These are phyloP conservation scores for Smithornis capensis DNA, from an alignment of 2,113 vertebrate species.

Conservation along the genomic window DNA sequence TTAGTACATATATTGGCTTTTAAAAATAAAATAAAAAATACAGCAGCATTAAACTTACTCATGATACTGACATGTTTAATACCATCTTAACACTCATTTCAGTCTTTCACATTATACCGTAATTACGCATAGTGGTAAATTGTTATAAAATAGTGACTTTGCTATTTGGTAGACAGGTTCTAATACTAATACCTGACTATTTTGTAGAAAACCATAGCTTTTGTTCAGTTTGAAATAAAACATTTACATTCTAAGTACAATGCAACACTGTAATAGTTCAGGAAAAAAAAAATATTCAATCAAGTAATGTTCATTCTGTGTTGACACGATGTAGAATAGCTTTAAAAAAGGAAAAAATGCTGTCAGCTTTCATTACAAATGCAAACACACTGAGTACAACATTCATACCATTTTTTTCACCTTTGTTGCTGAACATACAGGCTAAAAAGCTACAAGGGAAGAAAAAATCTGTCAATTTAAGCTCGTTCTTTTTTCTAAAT, in stretches of 20 bases:
- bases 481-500: conserved; percentile 12
- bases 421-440: conserved; percentile 70
- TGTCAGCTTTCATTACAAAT: conserved; percentile 59
- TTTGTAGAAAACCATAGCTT: conserved; percentile 65
- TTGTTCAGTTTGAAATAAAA: conserved; percentile 61
- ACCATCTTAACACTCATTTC: conserved; percentile 70
- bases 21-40: conserved; percentile 73
- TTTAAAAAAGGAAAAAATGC: conserved; percentile 64
- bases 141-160: conserved; percentile 72
- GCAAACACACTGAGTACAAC: conserved; percentile 69
- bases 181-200: conserved; percentile 70
- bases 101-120: conserved; percentile 80
- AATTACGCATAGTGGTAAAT: conserved; percentile 73
- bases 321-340: conserved; percentile 59
- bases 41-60: conserved; percentile 85
- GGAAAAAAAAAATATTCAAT: conserved; percentile 49
- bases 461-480: conserved; percentile 43
- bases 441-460: conserved; percentile 62
- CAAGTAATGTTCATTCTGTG: conserved; percentile 56
- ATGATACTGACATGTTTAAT: conserved; percentile 76
- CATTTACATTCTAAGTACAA: conserved; percentile 70
- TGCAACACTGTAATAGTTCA: conserved; percentile 66
- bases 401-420: conserved; percentile 63
- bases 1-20: conserved; percentile 85
- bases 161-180: conserved; percentile 72